A percentile compares a stretch with the other conserved stretches of the same genome.
Evolutionary conservation across 2,113 vertebrate genomes (phyloP).

Genomic region (Talpa occidentalis): DNA sequence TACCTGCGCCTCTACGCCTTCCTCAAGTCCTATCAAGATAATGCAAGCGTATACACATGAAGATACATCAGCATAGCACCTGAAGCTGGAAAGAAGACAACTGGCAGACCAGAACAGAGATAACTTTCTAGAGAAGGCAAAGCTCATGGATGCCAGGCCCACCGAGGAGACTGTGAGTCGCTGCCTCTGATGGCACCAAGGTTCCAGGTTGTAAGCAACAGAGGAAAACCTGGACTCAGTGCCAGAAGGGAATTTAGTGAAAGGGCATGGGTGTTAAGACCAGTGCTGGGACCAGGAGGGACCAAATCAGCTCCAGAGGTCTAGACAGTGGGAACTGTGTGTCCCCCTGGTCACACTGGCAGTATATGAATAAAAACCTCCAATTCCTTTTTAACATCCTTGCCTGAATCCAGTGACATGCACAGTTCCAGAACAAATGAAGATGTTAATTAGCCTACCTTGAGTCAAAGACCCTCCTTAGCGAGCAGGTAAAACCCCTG

Average conservation of each 20-base stretch:
- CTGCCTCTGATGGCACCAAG: accelerated
- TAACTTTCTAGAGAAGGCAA: background rate
- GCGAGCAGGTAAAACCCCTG: background rate
- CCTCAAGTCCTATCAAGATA: background rate
- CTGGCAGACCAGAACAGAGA: background rate
- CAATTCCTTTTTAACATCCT: background rate
- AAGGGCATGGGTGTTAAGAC: background rate
- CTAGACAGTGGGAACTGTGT: background rate
- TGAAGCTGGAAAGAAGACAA: background rate
- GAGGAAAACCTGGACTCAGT: background rate
- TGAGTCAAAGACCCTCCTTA: background rate
- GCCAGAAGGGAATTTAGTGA: background rate
- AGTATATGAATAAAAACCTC: background rate
- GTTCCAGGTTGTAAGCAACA: background rate
- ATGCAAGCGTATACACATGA: background rate
- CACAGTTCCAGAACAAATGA: background rate
- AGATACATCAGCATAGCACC: background rate
- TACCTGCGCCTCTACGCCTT: background rate
- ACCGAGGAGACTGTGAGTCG: background rate
- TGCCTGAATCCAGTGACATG: background rate
- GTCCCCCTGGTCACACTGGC: background rate
- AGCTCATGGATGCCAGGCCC: too few species aligned
- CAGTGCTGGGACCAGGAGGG: background rate
- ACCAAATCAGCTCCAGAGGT: background rate
- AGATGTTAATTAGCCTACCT: background rate